Conservation (phyloP, 2,797 vertebrate genomes). For the Aldrovandia affinis region DNA sequence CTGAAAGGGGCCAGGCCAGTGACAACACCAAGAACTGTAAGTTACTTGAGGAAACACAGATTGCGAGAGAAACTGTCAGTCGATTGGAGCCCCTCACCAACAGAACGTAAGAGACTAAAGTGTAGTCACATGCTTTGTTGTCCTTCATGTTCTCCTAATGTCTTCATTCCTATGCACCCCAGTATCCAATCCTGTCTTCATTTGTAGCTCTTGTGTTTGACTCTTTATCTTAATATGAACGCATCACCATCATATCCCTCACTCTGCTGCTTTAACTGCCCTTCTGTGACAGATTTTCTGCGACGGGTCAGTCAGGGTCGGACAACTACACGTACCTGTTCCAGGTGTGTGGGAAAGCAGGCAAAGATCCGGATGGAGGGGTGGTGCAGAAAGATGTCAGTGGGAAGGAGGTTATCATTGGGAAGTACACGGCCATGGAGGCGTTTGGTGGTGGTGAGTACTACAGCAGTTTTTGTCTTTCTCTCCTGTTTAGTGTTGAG, state of each 20-base stretch:
- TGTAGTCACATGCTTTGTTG: not conserved
- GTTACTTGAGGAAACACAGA: conserved; percentile 26
- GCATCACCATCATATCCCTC: not conserved
- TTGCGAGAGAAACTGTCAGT: conserved; percentile 51
- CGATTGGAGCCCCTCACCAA: conserved; percentile 64
- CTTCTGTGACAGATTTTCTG: conserved; percentile 61
- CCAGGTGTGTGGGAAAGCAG: conserved; percentile 84
- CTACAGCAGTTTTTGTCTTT: not conserved
- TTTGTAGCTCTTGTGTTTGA: not conserved
- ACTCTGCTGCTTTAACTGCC: not conserved
- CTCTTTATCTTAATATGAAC: not conserved
- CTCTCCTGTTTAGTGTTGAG: not conserved
- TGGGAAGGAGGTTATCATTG: conserved; percentile 65
- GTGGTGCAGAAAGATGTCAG: conserved; percentile 74
- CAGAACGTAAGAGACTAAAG: conserved; percentile 60
- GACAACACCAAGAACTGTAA: conserved; percentile 59
- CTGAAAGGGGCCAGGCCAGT: conserved; percentile 41
- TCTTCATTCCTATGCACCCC: not conserved
- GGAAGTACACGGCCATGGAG: conserved; percentile 78
- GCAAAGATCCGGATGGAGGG: conserved; percentile 69
- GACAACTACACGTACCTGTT: conserved; percentile 83
- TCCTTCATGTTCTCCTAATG: not conserved
- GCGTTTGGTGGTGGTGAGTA: conserved; percentile 85
- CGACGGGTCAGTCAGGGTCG: accelerated
- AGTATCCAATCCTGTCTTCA: not conserved